A percentile compares a stretch with the other conserved stretches of the same genome.
Conservation (phyloP, 1,140 invertebrate species). For the Phocides pigmalion region DNA sequence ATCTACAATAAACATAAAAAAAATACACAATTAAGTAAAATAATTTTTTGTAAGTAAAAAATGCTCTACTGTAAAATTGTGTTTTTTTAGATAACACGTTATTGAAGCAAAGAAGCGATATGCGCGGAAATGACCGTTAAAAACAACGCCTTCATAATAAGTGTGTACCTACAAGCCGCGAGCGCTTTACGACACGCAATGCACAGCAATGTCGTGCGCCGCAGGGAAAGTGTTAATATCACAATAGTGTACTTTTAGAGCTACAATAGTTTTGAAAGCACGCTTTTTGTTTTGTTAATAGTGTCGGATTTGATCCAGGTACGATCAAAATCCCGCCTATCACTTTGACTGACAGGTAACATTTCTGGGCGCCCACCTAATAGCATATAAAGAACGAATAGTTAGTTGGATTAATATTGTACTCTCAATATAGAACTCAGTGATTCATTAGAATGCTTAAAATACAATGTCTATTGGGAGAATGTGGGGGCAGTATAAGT, state of each 20-base stretch:
- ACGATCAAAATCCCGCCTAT: constrained; percentile 53
- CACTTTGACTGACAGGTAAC: constrained; percentile 50
- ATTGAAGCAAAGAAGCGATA: no score
- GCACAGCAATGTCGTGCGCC: background rate
- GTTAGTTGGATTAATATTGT: background rate
- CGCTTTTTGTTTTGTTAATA: constrained; percentile 7
- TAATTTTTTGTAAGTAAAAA: no score
- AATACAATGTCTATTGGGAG: no score
- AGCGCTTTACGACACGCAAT: no score
- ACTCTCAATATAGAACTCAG: background rate
- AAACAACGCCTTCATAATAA: no score
- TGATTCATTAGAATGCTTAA: background rate
- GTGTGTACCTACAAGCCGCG: no score
- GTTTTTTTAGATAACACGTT: no score
- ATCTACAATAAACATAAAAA: no score
- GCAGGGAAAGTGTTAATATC: background rate
- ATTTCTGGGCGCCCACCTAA: constrained; percentile 39
- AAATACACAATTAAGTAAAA: no score
- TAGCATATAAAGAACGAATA: background rate
- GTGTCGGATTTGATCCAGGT: constrained; percentile 13
- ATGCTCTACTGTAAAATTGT: no score
- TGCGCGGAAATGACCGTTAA: no score
- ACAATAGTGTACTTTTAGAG: background rate
- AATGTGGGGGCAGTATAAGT: no score
- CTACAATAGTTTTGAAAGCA: constrained; percentile 6